Base-by-base conservation (phyloP, 2,888 invertebrate species). In the Eupithecia subumbrata region DNA sequence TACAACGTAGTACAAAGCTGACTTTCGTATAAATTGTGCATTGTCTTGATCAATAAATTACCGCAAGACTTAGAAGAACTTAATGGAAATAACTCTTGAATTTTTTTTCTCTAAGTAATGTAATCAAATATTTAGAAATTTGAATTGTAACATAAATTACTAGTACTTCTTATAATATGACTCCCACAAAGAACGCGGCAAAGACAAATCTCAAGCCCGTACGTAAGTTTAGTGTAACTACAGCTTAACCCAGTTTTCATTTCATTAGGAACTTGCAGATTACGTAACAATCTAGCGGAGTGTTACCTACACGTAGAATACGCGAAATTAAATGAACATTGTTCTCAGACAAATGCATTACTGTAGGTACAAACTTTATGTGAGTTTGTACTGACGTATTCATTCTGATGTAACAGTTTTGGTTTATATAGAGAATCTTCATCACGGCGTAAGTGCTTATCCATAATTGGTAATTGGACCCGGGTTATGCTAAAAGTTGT, bases 241-340 rank as follows among this genome's bases (percentile, higher is more conserved):
- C 43, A 68, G 68, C 68, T 68, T 68, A 68, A 68, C 60, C 40
- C 60, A 34, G 73, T 63, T 64, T 48, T 69, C 69, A 73, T 66
- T 69, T 48, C 69, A 74, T 72, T 74, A 74, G 25, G 37, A 52
- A 63, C 22, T 69, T 48, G 64, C 18, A 22, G 48, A 48, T 72
- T 22, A 71, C 34, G 37, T 71, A 72, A 64, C 63, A 64, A 48
- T 70, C 37, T 25, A 22, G 40, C 40, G 9, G 22, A 48, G 69
- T 63, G 73, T 69, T 45, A 25, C 22, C 22, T 68, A 37, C 22
- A 16, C 40, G 68, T 43, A 14, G 25, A 68, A 68, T 22, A 43
- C 22, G 60, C 22, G 22, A 60, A 60, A 60, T 60, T 60, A 68
- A 68, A 68, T 68, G 68, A 45, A 43, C 16, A 68, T 68, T 68